Evolutionary conservation across 2,113 vertebrate genomes (phyloP).

Genomic region (Anas platyrhynchos): DNA sequence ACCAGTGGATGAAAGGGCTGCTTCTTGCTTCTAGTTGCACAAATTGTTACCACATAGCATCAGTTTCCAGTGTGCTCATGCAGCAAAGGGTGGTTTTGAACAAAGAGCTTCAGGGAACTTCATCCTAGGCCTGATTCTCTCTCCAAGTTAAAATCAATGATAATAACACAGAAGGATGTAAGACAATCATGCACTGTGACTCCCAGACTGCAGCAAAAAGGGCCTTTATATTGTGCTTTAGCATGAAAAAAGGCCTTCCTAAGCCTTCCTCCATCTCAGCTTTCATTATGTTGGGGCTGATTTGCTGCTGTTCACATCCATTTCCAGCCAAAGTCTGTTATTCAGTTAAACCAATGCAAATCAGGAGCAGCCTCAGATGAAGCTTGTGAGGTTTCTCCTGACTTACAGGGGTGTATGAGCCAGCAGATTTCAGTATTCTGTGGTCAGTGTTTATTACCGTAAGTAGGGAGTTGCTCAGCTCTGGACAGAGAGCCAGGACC

Average conservation of each 20-base stretch:
- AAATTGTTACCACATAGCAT: background rate
- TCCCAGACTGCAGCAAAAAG: background rate
- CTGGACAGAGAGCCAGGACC: background rate
- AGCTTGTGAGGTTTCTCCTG: background rate
- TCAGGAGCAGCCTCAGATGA: constrained; percentile 16
- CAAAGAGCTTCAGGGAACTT: background rate
- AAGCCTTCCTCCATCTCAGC: background rate
- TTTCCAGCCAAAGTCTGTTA: constrained; percentile 41
- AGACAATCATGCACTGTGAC: background rate
- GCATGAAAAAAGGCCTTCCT: background rate
- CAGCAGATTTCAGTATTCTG: constrained; percentile 17
- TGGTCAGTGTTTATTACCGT: background rate
- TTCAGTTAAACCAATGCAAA: constrained; percentile 68
- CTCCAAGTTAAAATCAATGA: background rate
- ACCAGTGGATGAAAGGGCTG: background rate
- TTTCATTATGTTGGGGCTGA: background rate
- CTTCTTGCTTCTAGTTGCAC: background rate
- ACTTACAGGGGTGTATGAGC: background rate
- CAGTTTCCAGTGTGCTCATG: background rate
- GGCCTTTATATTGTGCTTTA: background rate
- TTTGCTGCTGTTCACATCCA: background rate
- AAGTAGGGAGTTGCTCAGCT: background rate
- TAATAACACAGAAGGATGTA: background rate
- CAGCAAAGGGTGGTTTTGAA: background rate
- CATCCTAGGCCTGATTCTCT: background rate